Base-by-base conservation (phyloP, 1,140 invertebrate species). In the Atta cephalotes region DNA sequence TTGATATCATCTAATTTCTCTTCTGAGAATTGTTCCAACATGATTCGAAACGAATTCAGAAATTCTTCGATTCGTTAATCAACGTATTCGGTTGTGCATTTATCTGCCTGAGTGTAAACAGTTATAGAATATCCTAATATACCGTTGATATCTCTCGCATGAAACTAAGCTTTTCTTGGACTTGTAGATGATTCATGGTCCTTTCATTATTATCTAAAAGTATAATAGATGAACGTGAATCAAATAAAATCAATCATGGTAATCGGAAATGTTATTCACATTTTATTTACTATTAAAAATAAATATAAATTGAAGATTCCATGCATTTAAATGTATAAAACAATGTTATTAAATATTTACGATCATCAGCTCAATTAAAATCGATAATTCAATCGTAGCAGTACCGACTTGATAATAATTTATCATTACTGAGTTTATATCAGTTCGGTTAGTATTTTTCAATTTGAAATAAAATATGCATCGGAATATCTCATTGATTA, bases 101-200 rank as follows among this genome's bases (percentile, higher is more conserved):
- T 98, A 56, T 97, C 96, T 10, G 97, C 31, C 31, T 31, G 31
- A 7, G 97, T 97, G 91, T 97, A 96, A 21, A 98, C 97, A 0
- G 96, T 97, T 6, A 98, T 95, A 0, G 97, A 96, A 93, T 97
- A 98, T 9, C 97, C 97, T 21, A 97, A 95, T 86, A 98, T 96
- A 2, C 97, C 97, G 88, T 96, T 97, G 1, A 97, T 98, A 80
- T 97, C 96, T 10, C 96, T 95, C 95, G 91, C 96, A 97, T 87
- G 95, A 97, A 4, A 99, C 98, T 98, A 9, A 99, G 95, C 93
- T 99, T 98, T 94, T 99, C 98, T 94, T 98, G 97, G 0, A 98
- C 99, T 84, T 98, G 96, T 7, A 99, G 95, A 95, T 97, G 94
- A 99, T 99, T 63, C 98, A 95, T 0, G 98, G 98, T 94, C 99